Evolutionary conservation across 2,113 vertebrate species (phyloP).

Genomic region (Bothrops jararaca): DNA sequence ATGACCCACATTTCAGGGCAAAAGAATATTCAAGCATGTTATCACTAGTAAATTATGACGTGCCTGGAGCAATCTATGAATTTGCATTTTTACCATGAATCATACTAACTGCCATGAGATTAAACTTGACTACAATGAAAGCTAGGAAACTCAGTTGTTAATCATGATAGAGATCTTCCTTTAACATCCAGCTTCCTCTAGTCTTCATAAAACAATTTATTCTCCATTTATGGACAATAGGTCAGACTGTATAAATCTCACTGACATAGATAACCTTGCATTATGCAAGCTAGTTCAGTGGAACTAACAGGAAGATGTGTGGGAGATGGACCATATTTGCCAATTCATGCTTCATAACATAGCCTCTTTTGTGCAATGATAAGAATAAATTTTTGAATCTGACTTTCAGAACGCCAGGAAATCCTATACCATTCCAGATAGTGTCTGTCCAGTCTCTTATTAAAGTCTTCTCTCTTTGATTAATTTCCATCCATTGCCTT

Average conservation of each 20-base stretch:
- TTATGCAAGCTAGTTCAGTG: background rate
- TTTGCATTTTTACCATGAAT: background rate
- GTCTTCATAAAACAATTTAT: background rate
- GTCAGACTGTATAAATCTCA: background rate
- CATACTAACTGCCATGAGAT: background rate
- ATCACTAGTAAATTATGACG: background rate
- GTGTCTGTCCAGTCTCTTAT: background rate
- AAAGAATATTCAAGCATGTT: background rate
- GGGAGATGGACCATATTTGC: background rate
- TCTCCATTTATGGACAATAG: background rate
- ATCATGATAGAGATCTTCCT: background rate
- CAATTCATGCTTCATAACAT: background rate
- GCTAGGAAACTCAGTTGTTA: background rate
- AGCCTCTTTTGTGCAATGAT: background rate
- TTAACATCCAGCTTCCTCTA: background rate
- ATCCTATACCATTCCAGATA: background rate
- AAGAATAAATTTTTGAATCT: background rate
- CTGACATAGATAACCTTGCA: background rate
- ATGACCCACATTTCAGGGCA: background rate
- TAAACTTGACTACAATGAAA: background rate
- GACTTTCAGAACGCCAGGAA: conserved; percentile 8
- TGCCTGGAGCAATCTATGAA: conserved; percentile 7
- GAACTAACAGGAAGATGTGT: conserved; percentile 18
- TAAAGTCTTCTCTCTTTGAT: background rate
- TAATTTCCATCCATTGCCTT: background rate